Evolutionary conservation across 2,113 vertebrate genomes (phyloP).

Genomic region (Lagenorhynchus albirostris): DNA sequence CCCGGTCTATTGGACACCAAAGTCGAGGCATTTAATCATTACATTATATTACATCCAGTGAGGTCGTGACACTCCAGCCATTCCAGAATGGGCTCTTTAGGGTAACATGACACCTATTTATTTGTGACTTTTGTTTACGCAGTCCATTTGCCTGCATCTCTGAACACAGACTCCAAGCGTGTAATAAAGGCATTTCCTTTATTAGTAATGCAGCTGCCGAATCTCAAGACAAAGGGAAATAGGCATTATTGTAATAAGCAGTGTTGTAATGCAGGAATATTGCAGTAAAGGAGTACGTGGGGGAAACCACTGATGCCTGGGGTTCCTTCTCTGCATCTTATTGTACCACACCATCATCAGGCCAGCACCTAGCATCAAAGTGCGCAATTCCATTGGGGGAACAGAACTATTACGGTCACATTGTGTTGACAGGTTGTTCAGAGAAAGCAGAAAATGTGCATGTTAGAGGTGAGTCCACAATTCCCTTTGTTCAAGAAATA

Average conservation of each 20-base stretch:
- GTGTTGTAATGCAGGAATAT: neutral
- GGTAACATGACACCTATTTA: neutral
- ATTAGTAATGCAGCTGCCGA: no score
- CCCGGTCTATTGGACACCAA: neutral
- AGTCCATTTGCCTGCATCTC: neutral
- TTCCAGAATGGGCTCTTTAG: neutral
- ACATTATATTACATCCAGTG: neutral
- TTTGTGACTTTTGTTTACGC: neutral
- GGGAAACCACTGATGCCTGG: neutral
- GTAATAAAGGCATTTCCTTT: neutral
- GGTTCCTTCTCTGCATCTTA: neutral
- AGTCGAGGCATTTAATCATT: neutral
- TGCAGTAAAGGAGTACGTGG: neutral
- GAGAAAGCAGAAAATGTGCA: neutral
- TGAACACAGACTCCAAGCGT: neutral
- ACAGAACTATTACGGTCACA: neutral
- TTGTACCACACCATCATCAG: rapidly evolving
- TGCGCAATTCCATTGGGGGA: rapidly evolving
- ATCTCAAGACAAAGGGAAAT: no score
- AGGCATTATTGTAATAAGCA: neutral
- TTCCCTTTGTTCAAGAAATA: neutral
- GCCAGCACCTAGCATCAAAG: neutral
- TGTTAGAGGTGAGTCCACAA: neutral
- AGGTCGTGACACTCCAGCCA: neutral
- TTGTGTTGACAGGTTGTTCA: neutral